Conservation (phyloP, 2,888 invertebrate species). For the Seladonia tumulorum region DNA sequence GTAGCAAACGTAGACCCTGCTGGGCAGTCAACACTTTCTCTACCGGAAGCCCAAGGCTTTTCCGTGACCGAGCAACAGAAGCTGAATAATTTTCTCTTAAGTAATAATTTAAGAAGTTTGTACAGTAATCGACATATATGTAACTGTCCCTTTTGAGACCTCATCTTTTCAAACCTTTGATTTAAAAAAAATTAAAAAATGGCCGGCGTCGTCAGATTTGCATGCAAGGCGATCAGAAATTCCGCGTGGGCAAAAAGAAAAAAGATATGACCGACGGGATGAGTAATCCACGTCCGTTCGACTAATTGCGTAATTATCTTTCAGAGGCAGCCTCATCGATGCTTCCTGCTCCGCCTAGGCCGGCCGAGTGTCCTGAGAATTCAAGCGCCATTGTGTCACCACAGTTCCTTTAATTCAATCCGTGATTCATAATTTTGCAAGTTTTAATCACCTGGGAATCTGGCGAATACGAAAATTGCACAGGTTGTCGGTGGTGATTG, state of each 20-base stretch:
- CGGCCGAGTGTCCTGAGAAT: constrained; percentile 43
- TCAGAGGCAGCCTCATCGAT: constrained; percentile 59
- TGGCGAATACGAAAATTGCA: constrained; percentile 4
- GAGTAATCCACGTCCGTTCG: constrained; percentile 67
- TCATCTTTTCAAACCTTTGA: too few relatives aligned
- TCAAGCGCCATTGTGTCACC: constrained; percentile 53
- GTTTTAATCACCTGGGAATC: constrained; percentile 48
- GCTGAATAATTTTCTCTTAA: too few relatives aligned
- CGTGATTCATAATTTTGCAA: constrained; percentile 58
- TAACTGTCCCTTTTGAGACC: too few relatives aligned
- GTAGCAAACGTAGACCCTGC: too few relatives aligned
- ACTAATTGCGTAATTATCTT: constrained; percentile 70
- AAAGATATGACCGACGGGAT: constrained; percentile 50
- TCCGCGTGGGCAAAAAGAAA: constrained; percentile 30
- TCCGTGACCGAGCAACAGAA: too few relatives aligned
- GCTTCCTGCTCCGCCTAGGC: constrained; percentile 53
- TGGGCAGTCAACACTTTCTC: too few relatives aligned
- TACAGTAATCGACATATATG: too few relatives aligned
- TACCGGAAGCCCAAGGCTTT: too few relatives aligned
- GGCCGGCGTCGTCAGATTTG: not conserved
- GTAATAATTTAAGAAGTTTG: too few relatives aligned
- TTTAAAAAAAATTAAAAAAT: too few relatives aligned
- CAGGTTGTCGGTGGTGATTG: constrained; percentile 21
- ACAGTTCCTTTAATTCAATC: constrained; percentile 41
- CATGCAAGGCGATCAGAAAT: constrained; percentile 48